Evolutionary conservation across 2,113 vertebrate genomes (phyloP).

Genomic region (Scalopus aquaticus): DNA sequence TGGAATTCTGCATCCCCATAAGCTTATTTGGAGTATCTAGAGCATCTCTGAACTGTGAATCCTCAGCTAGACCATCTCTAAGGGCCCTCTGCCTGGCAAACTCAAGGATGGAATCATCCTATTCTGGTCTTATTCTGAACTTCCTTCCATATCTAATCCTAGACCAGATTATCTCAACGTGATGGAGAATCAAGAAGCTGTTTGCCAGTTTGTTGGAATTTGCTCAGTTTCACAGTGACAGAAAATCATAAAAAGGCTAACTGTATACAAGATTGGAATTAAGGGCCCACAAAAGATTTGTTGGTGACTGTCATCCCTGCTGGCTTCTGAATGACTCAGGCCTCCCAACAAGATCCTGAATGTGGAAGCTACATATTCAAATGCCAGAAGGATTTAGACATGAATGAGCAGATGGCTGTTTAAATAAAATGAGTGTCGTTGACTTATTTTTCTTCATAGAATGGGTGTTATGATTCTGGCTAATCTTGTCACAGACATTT

Average conservation of each 20-base stretch:
- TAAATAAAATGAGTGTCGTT: slow-evolving; percentile 42
- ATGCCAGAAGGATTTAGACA: slow-evolving; percentile 42
- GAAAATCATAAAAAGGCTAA: slow-evolving; percentile 42
- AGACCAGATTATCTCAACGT: neutral
- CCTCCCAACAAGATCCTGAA: slow-evolving; percentile 51
- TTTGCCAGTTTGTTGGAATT: neutral
- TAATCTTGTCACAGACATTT: slow-evolving; percentile 66
- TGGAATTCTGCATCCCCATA: neutral
- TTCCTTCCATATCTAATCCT: neutral
- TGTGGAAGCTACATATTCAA: slow-evolving; percentile 58
- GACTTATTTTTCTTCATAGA: slow-evolving; percentile 67
- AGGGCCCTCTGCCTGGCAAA: neutral
- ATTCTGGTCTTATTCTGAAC: neutral
- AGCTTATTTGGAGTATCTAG: neutral
- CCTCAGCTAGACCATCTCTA: neutral
- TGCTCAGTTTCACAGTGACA: neutral
- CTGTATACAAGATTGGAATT: slow-evolving; percentile 38
- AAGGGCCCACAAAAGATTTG: slow-evolving; percentile 21
- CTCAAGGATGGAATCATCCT: neutral
- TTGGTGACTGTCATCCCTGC: neutral
- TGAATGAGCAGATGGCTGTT: slow-evolving; percentile 34
- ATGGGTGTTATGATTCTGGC: neutral
- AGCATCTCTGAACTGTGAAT: neutral
- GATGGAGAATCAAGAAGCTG: neutral
- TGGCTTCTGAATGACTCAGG: neutral